Conservation (phyloP, 2,797 vertebrate genomes). For the Squalus acanthias region DNA sequence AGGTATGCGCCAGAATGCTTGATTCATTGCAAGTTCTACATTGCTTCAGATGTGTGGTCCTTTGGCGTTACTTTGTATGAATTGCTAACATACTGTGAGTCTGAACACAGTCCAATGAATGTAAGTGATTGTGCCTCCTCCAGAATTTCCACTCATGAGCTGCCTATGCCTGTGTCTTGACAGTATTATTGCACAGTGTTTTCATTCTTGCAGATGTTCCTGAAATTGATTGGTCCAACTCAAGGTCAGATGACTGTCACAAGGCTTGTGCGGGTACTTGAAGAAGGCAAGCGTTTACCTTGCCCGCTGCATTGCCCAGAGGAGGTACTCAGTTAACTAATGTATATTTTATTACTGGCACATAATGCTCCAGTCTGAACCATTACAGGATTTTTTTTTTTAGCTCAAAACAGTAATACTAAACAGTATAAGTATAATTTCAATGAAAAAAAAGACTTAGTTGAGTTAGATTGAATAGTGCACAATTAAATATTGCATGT, state of each 20-base stretch:
- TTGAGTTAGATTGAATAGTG: neutral
- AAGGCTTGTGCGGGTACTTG: constrained; percentile 70
- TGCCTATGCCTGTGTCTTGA: neutral
- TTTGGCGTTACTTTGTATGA: constrained; percentile 93
- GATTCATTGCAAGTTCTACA: constrained; percentile 85
- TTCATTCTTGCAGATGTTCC: constrained; percentile 68
- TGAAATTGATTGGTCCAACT: constrained; percentile 77
- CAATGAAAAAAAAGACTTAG: neutral
- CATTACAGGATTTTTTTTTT: neutral
- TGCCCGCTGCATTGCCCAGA: constrained; percentile 72
- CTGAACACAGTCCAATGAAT: constrained; percentile 74
- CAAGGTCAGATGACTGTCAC: constrained; percentile 94
- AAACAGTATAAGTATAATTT: neutral
- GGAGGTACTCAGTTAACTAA: constrained; percentile 54
- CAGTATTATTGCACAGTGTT: neutral
- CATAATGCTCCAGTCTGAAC: neutral
- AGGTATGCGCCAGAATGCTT: constrained; percentile 96
- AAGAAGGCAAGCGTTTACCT: constrained; percentile 77
- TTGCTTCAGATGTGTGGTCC: constrained; percentile 93
- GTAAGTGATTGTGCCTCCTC: constrained; percentile 58
- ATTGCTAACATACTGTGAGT: constrained; percentile 88
- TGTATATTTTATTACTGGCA: neutral
- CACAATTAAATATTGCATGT: neutral
- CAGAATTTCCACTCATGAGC: constrained; percentile 11
- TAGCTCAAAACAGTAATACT: neutral